Base-by-base conservation (phyloP, 2,888 invertebrate species). In the Leucoptera coffeella region DNA sequence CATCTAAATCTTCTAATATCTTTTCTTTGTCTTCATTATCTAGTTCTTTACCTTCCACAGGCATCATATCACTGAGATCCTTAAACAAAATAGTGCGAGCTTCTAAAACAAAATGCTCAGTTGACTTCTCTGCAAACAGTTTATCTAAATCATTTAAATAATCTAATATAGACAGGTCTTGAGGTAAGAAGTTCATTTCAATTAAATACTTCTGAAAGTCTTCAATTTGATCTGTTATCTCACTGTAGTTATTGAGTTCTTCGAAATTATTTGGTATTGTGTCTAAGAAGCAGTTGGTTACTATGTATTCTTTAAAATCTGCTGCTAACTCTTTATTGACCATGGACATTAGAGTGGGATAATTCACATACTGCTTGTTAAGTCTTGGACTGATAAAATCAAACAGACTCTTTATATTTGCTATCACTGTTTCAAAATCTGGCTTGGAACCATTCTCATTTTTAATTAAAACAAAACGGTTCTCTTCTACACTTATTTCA, bases 241-340 rank as follows among this genome's bases (percentile, higher is more conserved):
- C 60, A 3, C 65, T 60, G 37, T 84, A 90, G 11, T 60, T 69
- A 35, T 80, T 74, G 31, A 88, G 59, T 34, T 85, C 86, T 28
- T 77, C 77, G 35, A 78, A 78, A 26, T 78, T 84, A 34, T 78
- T 80, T 1, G 92, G 92, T 41, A 91, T 80, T 0, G 86, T 83
- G 34, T 79, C 72, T 25, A 79, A 67, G 6, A 92, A 69, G 42
- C 89, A 90, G 39, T 86, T 77, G 33, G 80, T 75, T 3, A 86
- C 77, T 19, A 91, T 55, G 11, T 76, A 45, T 11, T 78, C 73
- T 12, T 81, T 73, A 38, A 90, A 75, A 23, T 78, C 74, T 4
- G 57, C 48, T 38, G 73, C 59, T 19, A 80, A 61, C 35, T 74
- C 50, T 21, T 59, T 51, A 1, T 80, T 77, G 25, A 82, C 60